These are phyloP conservation scores for Telmatherina bonti DNA, from an alignment of 2,797 vertebrate species.

Conservation along the genomic window DNA sequence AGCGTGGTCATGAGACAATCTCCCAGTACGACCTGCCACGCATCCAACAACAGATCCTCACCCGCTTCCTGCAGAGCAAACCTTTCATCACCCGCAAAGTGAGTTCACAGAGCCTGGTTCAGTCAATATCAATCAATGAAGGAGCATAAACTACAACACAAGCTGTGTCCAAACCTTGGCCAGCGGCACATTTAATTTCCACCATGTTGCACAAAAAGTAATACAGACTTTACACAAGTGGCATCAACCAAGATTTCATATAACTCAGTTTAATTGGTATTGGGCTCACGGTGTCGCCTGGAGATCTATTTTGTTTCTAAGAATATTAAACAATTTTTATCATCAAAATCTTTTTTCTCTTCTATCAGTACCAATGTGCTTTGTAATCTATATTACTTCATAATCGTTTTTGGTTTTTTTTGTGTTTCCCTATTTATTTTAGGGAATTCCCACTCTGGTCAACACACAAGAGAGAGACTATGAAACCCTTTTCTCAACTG, in stretches of 20 bases:
- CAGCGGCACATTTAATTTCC: neutral
- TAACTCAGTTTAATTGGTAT: neutral
- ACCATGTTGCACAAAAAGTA: neutral
- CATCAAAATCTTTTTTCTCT: too few species aligned
- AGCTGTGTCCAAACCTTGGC: neutral
- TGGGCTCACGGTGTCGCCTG: neutral
- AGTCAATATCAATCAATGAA: neutral
- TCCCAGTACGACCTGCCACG: conserved; percentile 87
- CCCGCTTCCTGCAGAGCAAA: conserved; percentile 89
- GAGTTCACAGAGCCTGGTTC: conserved; percentile 31
- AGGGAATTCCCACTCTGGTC: conserved; percentile 90
- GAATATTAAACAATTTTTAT: neutral
- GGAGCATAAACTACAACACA: neutral
- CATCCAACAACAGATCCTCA: conserved; percentile 88
- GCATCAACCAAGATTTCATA: neutral
- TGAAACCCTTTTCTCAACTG: conserved; percentile 82
- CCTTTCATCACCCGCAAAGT: conserved; percentile 84
- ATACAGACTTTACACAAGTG: neutral
- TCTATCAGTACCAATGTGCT: neutral
- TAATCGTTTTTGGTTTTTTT: neutral
- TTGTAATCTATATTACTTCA: neutral
- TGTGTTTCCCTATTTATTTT: conserved; percentile 18
- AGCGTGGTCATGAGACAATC: conserved; percentile 81
- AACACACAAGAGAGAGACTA: conserved; percentile 87
- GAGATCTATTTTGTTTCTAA: neutral